Evolutionary conservation across 2,888 invertebrate species (phyloP), one percentile per base, ranked within the genome.

Genomic region (Tenthredo mesomela): DNA sequence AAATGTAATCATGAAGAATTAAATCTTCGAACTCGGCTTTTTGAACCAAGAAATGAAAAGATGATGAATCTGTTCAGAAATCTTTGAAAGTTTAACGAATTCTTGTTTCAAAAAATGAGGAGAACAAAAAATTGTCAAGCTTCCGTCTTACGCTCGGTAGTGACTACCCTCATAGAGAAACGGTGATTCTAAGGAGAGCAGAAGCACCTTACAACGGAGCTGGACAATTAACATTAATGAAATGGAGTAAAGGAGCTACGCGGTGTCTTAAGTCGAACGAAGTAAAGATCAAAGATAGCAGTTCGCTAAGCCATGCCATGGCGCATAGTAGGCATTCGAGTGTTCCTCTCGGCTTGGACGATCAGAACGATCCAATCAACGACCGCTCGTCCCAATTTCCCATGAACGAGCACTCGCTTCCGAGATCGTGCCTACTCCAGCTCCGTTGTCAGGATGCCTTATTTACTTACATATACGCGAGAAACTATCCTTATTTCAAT

Each of bases 151-250:
- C 58, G 80, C 25, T 33, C 25, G 80, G n/a, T 61, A 77, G 77
- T 54, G 47, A 29, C 21, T 50, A 40, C 80, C 61, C 80, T 58
- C 80, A 3, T 33, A 21, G 33, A 50, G 80, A 80, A 80, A 80
- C 61, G 80, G 9, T 80, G 80, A 61, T 21, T 61, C 80, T 21
- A 58, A 61, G 21, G 61, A 61, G 80, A 80, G 80, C 61, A 80
- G 80, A 80, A 80, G 80, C 80, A 80, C 80, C 80, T 80, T 37
- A 80, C 58, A 80, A 80, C 80, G 87, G 86, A 87, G 87, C 88
- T 84, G 90, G 88, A 90, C 89, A 90, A 91, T 91, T 90, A 91
- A 90, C 90, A 89, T 90, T 91, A 91, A 91, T 91, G 90, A 91
- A 91, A 91, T 88, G 88, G 87, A 88, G 89, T 90, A 87, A 86